These are phyloP conservation scores for Meandrusa payeni DNA, from an alignment of 2,888 invertebrate genomes.

Conservation along the genomic window DNA sequence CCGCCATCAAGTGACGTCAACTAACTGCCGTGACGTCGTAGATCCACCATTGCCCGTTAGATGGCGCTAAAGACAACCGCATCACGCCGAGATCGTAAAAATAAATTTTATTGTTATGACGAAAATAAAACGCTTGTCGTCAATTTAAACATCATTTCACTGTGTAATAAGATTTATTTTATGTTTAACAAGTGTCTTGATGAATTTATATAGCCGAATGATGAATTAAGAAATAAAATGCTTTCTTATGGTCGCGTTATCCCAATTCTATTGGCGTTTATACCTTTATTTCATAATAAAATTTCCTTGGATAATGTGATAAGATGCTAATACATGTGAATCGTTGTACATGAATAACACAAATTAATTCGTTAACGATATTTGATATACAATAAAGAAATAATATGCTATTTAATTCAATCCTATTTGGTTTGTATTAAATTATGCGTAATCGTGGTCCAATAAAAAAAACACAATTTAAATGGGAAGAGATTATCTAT, in stretches of 20 bases:
- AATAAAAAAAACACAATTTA: background rate
- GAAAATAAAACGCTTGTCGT: conserved; percentile 81
- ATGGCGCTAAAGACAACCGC: conserved; percentile 59
- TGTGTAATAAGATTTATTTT: conserved; percentile 80
- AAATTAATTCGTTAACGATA: conserved; percentile 23
- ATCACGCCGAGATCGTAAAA: conserved; percentile 66
- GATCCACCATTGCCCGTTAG: conserved; percentile 51
- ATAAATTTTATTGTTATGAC: conserved; percentile 81
- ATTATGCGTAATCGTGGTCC: background rate
- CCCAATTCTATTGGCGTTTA: conserved; percentile 69
- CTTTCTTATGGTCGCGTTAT: conserved; percentile 70
- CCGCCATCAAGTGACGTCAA: conserved; percentile 57
- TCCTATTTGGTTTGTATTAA: conserved; percentile 20
- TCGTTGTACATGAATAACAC: conserved; percentile 26
- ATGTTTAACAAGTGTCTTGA: conserved; percentile 80
- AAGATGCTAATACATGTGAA: conserved; percentile 26
- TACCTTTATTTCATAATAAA: conserved; percentile 52
- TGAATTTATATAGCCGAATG: conserved; percentile 77
- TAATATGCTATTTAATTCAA: conserved; percentile 13
- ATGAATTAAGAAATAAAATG: conserved; percentile 78
- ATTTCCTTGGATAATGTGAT: conserved; percentile 43
- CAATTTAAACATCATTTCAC: conserved; percentile 80
- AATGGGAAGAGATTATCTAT: background rate
- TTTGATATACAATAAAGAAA: conserved; percentile 25
- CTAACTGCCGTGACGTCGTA: conserved; percentile 42